A percentile compares a stretch with the other conserved stretches of the same genome.
phyloP scores from a whole-genome alignment of 2,113 vertebrate genomes.

The Tichodroma muraria region DNA sequence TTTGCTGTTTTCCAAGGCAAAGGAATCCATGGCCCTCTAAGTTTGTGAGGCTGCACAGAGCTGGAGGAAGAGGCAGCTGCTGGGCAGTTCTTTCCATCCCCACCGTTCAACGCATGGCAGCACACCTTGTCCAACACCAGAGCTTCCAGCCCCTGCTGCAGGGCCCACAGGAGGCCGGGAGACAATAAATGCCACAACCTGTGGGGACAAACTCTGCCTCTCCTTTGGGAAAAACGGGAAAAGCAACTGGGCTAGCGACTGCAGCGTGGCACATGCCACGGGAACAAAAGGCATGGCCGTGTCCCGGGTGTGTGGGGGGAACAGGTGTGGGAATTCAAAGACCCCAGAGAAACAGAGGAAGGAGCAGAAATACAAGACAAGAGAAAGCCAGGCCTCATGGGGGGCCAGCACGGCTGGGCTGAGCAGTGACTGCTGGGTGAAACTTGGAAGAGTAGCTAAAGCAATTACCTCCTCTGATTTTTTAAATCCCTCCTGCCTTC shows the following conservation, averaged over 20 bases:
- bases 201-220: background rate
- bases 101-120: background rate
- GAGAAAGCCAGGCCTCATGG: background rate
- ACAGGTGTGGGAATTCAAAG: background rate
- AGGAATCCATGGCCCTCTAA: background rate
- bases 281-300: background rate
- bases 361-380: background rate
- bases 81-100: background rate
- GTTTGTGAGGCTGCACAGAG: background rate
- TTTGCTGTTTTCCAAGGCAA: background rate
- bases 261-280: accelerated
- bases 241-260: background rate
- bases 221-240: background rate
- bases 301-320: background rate
- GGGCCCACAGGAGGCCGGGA: background rate
- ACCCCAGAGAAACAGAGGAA: background rate
- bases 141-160: background rate
- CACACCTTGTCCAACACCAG: background rate
- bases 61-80: background rate
- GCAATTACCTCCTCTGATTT: slow-evolving; percentile 19
- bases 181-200: background rate
- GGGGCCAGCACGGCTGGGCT: background rate
- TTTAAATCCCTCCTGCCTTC: background rate
- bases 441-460: background rate
- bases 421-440: background rate